Conservation (phyloP, 1,140 invertebrate genomes). For the Heterodera carotae region DNA sequence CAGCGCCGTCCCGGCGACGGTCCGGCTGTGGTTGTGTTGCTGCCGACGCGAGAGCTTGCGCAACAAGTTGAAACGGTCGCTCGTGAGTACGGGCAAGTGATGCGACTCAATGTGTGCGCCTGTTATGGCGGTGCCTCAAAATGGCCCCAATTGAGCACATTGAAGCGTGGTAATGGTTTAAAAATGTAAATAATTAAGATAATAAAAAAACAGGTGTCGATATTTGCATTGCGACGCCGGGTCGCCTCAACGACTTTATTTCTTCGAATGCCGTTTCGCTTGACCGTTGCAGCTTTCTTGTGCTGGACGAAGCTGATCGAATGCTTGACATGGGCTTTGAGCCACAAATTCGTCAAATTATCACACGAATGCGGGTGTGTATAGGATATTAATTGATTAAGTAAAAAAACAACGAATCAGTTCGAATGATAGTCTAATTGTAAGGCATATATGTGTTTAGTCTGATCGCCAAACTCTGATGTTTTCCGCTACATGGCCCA, state of each 20-base stretch:
- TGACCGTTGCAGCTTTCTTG: conserved; percentile 86
- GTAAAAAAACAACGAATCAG: too few species aligned
- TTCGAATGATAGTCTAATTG: neutral
- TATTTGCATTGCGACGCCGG: conserved; percentile 95
- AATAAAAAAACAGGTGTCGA: conserved; percentile 74
- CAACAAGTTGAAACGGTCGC: conserved; percentile 79
- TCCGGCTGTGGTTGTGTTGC: conserved; percentile 74
- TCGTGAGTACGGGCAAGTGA: conserved; percentile 35
- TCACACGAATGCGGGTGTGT: conserved; percentile 82
- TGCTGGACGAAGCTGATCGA: conserved; percentile 94
- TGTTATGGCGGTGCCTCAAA: conserved; percentile 95
- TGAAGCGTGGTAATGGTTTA: conserved; percentile 68
- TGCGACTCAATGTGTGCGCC: conserved; percentile 29
- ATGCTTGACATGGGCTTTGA: conserved; percentile 99
- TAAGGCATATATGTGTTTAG: too few species aligned
- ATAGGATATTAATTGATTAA: too few species aligned
- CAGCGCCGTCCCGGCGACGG: conserved; percentile 42
- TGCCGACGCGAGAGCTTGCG: conserved; percentile 88
- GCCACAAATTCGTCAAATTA: conserved; percentile 93
- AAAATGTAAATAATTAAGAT: too few species aligned
- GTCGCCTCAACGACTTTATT: conserved; percentile 90
- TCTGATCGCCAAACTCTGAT: conserved; percentile 91
- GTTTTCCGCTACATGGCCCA: conserved; percentile 98
- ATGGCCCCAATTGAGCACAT: conserved; percentile 79
- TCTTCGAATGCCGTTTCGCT: conserved; percentile 85